phyloP scores from a whole-genome alignment of 2,888 invertebrate genomes.

The Buathra laborator region DNA sequence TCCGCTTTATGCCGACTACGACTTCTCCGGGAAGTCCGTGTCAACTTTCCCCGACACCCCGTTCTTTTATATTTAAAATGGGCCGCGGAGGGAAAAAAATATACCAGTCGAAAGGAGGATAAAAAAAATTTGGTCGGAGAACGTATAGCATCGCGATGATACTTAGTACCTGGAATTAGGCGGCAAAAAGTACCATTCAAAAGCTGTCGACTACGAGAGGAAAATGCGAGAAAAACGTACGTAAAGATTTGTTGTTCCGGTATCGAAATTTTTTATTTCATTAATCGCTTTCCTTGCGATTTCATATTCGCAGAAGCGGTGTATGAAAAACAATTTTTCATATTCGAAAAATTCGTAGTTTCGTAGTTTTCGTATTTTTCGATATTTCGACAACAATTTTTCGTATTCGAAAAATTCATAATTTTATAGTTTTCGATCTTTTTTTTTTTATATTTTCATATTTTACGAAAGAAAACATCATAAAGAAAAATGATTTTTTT shows the following conservation, averaged over 20 bases:
- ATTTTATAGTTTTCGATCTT: too few species aligned
- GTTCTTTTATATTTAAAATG: conserved; percentile 57
- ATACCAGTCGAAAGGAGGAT: conserved; percentile 13
- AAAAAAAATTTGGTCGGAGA: conserved; percentile 56
- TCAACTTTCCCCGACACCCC: conserved; percentile 71
- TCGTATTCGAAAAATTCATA: too few species aligned
- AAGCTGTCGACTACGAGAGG: not conserved
- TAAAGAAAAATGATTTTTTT: too few species aligned
- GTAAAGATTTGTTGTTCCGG: not conserved
- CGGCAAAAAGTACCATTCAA: conserved; percentile 19
- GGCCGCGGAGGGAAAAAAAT: conserved; percentile 18
- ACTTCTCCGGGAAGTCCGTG: conserved; percentile 70
- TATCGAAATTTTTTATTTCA: not conserved
- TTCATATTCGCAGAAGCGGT: too few species aligned
- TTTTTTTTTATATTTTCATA: too few species aligned
- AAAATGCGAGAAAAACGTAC: not conserved
- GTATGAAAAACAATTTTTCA: too few species aligned
- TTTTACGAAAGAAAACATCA: too few species aligned
- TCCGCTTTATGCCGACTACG: conserved; percentile 42
- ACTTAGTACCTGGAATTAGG: conserved; percentile 55
- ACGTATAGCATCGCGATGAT: conserved; percentile 39
- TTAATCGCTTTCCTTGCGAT: too few species aligned
- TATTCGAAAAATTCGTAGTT: too few species aligned
- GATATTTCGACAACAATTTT: too few species aligned
- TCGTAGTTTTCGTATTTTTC: too few species aligned